Evolutionary conservation across 2,888 invertebrate genomes (phyloP).

Genomic region (Pseudeuparius sepicola): DNA sequence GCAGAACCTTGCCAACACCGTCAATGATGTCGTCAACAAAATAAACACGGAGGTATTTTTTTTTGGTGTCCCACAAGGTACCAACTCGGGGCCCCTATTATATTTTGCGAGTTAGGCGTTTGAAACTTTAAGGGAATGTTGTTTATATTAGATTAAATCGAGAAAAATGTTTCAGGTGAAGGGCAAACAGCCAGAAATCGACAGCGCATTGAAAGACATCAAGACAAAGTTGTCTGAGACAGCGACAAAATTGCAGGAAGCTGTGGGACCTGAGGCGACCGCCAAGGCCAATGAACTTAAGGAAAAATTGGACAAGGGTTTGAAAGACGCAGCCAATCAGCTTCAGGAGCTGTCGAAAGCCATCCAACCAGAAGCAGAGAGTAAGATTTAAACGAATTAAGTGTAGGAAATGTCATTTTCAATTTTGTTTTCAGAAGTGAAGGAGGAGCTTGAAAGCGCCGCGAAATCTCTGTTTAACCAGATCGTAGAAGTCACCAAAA

Average conservation of each 20-base stretch:
- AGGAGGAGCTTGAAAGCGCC: conserved; percentile 23
- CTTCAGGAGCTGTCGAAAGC: conserved; percentile 32
- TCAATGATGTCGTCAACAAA: conserved; percentile 29
- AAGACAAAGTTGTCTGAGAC: conserved; percentile 29
- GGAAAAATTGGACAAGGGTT: conserved; percentile 29
- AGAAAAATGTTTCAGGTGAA: conserved; percentile 24
- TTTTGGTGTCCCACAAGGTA: too few species aligned
- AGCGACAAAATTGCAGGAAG: conserved; percentile 27
- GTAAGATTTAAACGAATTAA: conserved; percentile 20
- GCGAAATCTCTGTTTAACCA: conserved; percentile 27
- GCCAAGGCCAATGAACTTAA: conserved; percentile 33
- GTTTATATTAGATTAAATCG: too few species aligned
- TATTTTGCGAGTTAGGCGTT: too few species aligned
- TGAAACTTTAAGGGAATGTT: too few species aligned
- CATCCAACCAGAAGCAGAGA: conserved; percentile 32
- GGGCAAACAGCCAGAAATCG: conserved; percentile 29
- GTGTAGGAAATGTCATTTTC: too few species aligned
- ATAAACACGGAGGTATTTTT: conserved; percentile 30
- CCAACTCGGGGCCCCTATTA: too few species aligned
- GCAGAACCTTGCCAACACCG: conserved; percentile 29
- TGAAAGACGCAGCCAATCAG: conserved; percentile 31
- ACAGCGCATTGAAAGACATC: conserved; percentile 30
- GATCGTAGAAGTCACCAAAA: conserved; percentile 25
- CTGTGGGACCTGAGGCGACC: conserved; percentile 32
- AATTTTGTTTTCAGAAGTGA: conserved; percentile 26